These are phyloP conservation scores for Micrasema minimum DNA, from an alignment of 1,140 invertebrate species.

Conservation along the genomic window DNA sequence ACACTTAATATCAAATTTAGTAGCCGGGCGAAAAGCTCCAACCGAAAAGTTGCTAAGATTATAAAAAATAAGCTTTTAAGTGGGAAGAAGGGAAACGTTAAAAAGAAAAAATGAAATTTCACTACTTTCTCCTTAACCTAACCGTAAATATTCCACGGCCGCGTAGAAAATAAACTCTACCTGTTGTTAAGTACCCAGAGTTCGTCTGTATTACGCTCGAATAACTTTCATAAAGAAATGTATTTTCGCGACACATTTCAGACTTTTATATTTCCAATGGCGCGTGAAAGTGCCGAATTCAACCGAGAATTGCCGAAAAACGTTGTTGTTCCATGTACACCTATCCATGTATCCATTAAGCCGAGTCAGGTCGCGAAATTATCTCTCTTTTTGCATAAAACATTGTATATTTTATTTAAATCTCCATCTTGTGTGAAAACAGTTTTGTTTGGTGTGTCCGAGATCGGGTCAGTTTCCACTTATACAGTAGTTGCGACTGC, in stretches of 20 bases:
- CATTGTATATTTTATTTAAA: conserved; percentile 7
- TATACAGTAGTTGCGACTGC: conserved; percentile 12
- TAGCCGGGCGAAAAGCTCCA: conserved; percentile 7
- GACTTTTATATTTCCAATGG: conserved; percentile 20
- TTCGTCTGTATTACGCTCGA: conserved; percentile 19
- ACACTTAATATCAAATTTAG: conserved; percentile 46
- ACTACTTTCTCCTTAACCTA: conserved; percentile 8
- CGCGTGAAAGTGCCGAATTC: conserved; percentile 15
- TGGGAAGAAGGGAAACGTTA: conserved; percentile 8
- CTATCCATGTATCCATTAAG: background rate
- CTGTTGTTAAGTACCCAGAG: conserved; percentile 24
- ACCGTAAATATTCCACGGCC: conserved; percentile 12
- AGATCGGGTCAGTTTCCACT: conserved; percentile 12
- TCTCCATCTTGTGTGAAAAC: conserved; percentile 4
- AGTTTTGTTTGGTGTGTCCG: background rate
- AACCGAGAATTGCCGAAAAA: conserved; percentile 3
- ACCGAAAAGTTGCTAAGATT: conserved; percentile 43
- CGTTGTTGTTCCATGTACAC: background rate
- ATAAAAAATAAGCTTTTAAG: conserved; percentile 44
- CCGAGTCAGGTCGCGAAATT: background rate
- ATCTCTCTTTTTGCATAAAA: conserved; percentile 3
- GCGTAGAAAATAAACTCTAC: conserved; percentile 23
- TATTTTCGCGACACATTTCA: conserved; percentile 28
- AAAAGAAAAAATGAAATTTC: conserved; percentile 23
- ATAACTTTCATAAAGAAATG: conserved; percentile 21